Evolutionary conservation across 2,888 invertebrate species (phyloP), one percentile per base, ranked within the genome.

Genomic region (Dinocampus coccinellae): DNA sequence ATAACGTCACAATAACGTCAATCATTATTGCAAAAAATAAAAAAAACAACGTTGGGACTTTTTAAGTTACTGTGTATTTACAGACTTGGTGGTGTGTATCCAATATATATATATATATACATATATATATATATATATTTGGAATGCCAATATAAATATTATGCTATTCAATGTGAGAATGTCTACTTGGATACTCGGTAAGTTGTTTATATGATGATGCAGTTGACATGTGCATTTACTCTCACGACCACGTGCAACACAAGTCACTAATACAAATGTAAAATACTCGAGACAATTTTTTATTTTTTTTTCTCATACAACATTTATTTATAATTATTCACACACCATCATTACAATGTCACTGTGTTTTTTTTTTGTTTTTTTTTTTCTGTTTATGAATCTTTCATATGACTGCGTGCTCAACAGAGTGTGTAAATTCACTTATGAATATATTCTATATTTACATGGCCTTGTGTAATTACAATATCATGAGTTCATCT

Each of bases 171-270:
- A 69, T 70, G 71, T 75, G 79, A 81, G 72, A 76, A 83, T 83
- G 81, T 76, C 77, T 72, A 72, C 79, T 74, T 72, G 72, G 72
- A 42, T 55, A 13, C 24, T 63, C 33, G 67, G 67, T 72, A 67
- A 63, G 63, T 70, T 58, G 16, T 58, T 47, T 4, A 55, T 26
- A 11, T 24, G 26, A 24, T 22, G 55, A 55, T 26, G 26, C 55
- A 55, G 55, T 29, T 64, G 34, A 66, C 36, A 77, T 79, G 72
- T 75, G 82, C 81, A 82, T 76, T 76, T 66, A 70, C 79, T 73
- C n/a, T n/a, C n/a, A 65, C 74, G 70, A 68, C 47, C 34, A 66
- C 76, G 72, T 73, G 82, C 42, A 79, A 82, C 81, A 80, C 81
- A 80, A 83, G 82, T 81, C 55, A 68, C 16, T 24, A 42, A 42